Base-by-base conservation (phyloP, 2,888 invertebrate genomes). In the Lasioglossum villosulum region DNA sequence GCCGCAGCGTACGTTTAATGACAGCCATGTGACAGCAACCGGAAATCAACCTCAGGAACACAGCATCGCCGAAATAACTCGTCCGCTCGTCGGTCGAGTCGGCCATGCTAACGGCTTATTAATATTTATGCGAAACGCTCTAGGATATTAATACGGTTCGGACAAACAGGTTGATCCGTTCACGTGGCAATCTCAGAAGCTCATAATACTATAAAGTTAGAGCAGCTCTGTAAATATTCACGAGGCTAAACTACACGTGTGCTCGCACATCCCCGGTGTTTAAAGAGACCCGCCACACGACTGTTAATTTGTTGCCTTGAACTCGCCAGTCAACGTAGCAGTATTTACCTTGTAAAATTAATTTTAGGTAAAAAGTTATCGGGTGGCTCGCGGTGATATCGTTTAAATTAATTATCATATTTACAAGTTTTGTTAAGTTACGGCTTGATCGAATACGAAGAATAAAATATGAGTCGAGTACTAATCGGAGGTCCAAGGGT, bases 101-200 rank as follows among this genome's bases (percentile, higher is more conserved):
- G 74, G 39, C 74, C 80, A 30, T 10, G 16, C 68, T 66, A 79
- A 73, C 73, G 52, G 76, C 76, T 85, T 84, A 83, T 85, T 85
- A 85, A 84, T 85, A 85, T 85, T 83, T 85, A 85, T 84, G 52
- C 72, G 16, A 5, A 74, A 42, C 52, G 73, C 79, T 68, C 39
- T 75, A 42, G 68, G 76, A 85, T 85, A 85, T 86, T 86, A 86
- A 86, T 84, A 75, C 80, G 70, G 75, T 78, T 84, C 71, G 71
- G 80, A 80, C 80, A 80, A 86, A 86, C 85, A 86, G 80, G 63
- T 84, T 84, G 85, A 77, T 75, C 72, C 84, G 77, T 77, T 77
- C 80, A 75, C 74, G 77, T 74, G 76, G 83, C 80, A 80, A 78
- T 72, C 84, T 78, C 85, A 77, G 80, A 66, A 78, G 80, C 85